Evolutionary conservation across 2,797 vertebrate species (phyloP).

Genomic region (Menidia menidia): DNA sequence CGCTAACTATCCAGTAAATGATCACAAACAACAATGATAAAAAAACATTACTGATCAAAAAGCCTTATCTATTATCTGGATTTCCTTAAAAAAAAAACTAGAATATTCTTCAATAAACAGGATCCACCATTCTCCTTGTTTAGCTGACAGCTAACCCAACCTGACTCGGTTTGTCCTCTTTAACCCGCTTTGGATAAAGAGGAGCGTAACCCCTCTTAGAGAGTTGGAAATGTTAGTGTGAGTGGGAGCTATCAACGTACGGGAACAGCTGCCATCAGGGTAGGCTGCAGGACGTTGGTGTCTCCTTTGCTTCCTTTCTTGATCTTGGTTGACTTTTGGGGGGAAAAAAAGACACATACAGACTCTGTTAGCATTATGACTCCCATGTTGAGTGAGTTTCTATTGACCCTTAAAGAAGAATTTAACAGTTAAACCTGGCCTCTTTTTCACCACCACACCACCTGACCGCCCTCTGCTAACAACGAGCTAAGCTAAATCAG

Average conservation of each 20-base stretch:
- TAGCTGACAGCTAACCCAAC: too few relatives aligned
- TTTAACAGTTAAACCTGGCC: too few relatives aligned
- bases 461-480: too few relatives aligned
- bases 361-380: slow-evolving; percentile 23
- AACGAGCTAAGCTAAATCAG: background rate
- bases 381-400: background rate
- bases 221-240: slow-evolving; percentile 1
- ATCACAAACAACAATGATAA: too few relatives aligned
- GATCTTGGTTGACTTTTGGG: slow-evolving; percentile 92
- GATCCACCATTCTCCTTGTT: background rate
- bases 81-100: background rate
- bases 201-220: background rate
- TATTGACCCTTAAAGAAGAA: background rate
- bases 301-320: slow-evolving; percentile 97
- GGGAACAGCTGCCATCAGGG: slow-evolving; percentile 93
- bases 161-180: too few relatives aligned
- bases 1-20: too few relatives aligned
- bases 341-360: slow-evolving; percentile 19
- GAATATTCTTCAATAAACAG: background rate
- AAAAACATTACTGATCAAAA: too few relatives aligned
- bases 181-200: background rate
- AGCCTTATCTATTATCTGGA: background rate
- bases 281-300: slow-evolving; percentile 89
- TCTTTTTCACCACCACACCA: too few relatives aligned
- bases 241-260: slow-evolving; percentile 49